These are phyloP conservation scores for Rhinopithecus roxellana DNA, from an alignment of 2,113 vertebrate species.

Conservation along the genomic window DNA sequence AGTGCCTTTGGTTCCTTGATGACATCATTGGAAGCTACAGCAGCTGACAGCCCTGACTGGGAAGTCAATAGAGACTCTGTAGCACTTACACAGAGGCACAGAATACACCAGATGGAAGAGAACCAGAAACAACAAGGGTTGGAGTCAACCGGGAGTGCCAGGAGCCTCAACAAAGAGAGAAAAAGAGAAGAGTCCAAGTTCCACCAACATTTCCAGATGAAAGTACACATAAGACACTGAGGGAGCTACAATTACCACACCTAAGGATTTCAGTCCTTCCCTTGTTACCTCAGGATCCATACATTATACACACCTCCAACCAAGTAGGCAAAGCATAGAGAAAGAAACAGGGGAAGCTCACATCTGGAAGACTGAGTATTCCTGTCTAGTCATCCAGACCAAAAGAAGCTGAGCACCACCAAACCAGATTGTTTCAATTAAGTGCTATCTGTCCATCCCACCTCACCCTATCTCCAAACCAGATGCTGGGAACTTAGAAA, in stretches of 20 bases:
- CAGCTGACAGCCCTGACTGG: neutral
- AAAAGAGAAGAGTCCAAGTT: neutral
- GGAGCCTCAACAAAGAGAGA: neutral
- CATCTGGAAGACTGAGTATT: neutral
- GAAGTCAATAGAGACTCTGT: neutral
- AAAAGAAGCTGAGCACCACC: neutral
- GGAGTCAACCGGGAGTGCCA: neutral
- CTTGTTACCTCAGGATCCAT: neutral
- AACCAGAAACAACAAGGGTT: neutral
- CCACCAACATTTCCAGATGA: neutral
- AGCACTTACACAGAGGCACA: neutral
- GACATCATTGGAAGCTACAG: neutral
- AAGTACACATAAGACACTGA: accelerated
- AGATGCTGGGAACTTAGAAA: neutral
- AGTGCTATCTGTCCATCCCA: neutral
- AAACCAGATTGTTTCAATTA: neutral
- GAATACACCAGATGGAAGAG: neutral
- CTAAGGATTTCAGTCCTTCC: neutral
- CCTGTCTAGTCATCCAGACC: neutral
- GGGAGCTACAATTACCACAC: neutral
- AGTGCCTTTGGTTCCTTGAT: neutral
- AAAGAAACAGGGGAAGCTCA: neutral
- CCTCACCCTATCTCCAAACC: neutral
- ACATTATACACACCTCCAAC: neutral
- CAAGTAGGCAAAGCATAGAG: neutral